Evolutionary conservation across 2,888 invertebrate species (phyloP), one percentile per base, ranked within the genome.

Genomic region (Hemaris fuciformis): DNA sequence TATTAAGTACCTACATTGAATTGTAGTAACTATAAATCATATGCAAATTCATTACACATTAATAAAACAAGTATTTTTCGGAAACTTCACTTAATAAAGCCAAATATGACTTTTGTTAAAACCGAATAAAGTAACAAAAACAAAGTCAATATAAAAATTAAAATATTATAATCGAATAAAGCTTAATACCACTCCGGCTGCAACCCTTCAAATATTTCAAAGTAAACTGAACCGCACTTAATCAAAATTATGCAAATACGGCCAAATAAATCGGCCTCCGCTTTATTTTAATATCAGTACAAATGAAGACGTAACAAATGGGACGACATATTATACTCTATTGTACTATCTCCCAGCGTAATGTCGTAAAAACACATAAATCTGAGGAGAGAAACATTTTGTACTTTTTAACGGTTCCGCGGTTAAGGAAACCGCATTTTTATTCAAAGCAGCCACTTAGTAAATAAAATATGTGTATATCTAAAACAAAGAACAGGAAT

Each of bases 371-470:
- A 67, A 63, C 67, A 70, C 71, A 88, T 88, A 88, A 88, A 89
- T 89, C 85, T 81, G 64, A 45, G 61, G 69, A 72, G 65, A 65
- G 69, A 66, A 69, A 69, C 80, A 72, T 84, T 87, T 82, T 84
- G 81, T 88, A 87, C 86, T 86, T 89, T 89, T 88, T 89, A 90
- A 89, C 88, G 84, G 77, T 68, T 74, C 59, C 66, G 65, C 69
- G 66, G 79, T 72, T 72, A 74, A 74, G 83, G 80, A 80, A 89
- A 88, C 87, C 85, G 87, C 88, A 83, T 90, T 92, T 91, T 92
- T 92, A 92, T 92, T 92, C 84, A 91, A 92, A 91, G 81, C 81
- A 90, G 85, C 88, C 91, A 91, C 90, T 91, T 91, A 90, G 87
- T 85, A 87, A 87, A 89, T 88, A 90, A 92, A 92, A 92, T 91